Evolutionary conservation across 2,113 vertebrate species (phyloP).

Genomic region (Microcebus murinus): DNA sequence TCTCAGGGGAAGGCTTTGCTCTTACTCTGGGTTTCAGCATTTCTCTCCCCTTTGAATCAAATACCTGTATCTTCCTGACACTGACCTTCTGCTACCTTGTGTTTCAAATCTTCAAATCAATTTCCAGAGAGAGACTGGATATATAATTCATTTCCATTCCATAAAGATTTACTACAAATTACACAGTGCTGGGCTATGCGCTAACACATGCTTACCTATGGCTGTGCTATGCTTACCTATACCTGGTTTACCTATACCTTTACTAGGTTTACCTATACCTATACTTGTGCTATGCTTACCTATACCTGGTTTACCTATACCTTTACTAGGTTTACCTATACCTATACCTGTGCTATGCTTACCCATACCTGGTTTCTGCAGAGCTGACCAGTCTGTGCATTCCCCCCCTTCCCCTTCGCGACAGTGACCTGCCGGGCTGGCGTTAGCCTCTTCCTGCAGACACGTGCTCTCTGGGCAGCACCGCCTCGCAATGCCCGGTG

Average conservation of each 20-base stretch:
- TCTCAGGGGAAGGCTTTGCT: not conserved
- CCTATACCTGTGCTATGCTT: too few relatives aligned
- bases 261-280: too few relatives aligned
- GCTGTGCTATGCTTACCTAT: too few relatives aligned
- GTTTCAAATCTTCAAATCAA: not conserved
- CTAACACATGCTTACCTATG: fast-evolving
- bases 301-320: too few relatives aligned
- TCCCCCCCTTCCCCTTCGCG: not conserved
- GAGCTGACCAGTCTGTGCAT: not conserved
- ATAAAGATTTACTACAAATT: not conserved
- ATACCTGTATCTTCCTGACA: fast-evolving
- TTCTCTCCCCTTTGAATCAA: not conserved
- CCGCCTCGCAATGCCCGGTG: fast-evolving
- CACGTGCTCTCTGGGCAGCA: too few relatives aligned
- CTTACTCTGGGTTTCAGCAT: not conserved
- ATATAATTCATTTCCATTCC: not conserved
- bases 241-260: too few relatives aligned
- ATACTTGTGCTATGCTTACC: too few relatives aligned
- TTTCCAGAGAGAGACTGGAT: not conserved
- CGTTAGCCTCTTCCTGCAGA: not conserved
- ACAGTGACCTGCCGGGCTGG: fast-evolving
- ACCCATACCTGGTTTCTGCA: not conserved
- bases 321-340: too few relatives aligned
- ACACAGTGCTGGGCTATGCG: not conserved
- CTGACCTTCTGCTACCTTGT: not conserved